Percentiles rank a stretch among this genome's conserved stretches.
Conservation (phyloP, 1,140 invertebrate species). For the Diprion similis region DNA sequence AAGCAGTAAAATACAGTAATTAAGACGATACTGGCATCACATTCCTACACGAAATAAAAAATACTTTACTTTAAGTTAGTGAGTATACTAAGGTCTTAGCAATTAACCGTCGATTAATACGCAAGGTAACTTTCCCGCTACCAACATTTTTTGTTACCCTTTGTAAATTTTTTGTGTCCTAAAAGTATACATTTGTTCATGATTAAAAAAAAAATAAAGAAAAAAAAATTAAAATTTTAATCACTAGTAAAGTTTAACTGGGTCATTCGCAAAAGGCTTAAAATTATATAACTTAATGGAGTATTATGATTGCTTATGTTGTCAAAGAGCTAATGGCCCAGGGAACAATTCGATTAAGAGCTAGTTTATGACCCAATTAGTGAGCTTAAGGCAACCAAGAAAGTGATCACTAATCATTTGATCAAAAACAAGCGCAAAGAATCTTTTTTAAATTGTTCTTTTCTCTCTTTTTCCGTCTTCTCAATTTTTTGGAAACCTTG, state of each 20-base stretch:
- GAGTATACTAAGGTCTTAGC: slow-evolving; percentile 13
- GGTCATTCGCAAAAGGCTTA: slow-evolving; percentile 24
- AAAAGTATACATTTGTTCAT: slow-evolving; percentile 8
- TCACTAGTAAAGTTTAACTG: slow-evolving; percentile 27
- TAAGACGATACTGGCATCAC: slow-evolving; percentile 15
- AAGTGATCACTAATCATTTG: not conserved
- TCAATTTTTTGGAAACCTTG: not conserved
- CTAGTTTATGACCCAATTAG: slow-evolving; percentile 14
- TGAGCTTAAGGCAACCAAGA: slow-evolving; percentile 10
- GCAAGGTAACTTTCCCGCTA: slow-evolving; percentile 7
- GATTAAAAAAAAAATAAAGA: slow-evolving; percentile 29
- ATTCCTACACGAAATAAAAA: slow-evolving; percentile 13
- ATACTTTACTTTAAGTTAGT: slow-evolving; percentile 8
- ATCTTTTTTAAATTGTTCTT: not conserved
- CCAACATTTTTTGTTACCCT: slow-evolving; percentile 1
- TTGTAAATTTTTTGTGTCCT: not conserved
- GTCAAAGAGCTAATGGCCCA: slow-evolving; percentile 39
- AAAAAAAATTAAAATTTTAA: slow-evolving; percentile 18
- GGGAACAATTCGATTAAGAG: slow-evolving; percentile 38
- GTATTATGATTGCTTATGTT: slow-evolving; percentile 32
- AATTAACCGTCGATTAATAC: slow-evolving; percentile 4
- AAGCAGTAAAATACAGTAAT: slow-evolving; percentile 7
- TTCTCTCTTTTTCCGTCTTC: not conserved
- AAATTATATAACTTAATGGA: slow-evolving; percentile 33
- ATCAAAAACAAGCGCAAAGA: not conserved